A percentile compares a stretch with the other conserved stretches of the same genome.
Conservation (phyloP, 1,140 invertebrate species). For the Drosophila lacteicornis region DNA sequence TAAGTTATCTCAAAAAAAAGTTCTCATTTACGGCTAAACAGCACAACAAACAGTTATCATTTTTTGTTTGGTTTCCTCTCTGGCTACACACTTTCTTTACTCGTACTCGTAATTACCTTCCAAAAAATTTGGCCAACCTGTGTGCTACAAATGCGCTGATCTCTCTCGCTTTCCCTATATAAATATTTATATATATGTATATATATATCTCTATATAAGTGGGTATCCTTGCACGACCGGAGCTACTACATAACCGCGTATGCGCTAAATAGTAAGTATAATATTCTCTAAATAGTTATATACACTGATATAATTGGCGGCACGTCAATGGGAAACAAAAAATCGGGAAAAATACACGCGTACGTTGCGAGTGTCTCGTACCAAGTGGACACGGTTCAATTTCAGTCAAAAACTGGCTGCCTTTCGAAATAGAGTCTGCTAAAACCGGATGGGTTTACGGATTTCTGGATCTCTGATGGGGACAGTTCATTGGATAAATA, state of each 20-base stretch:
- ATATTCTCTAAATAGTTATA: conserved; percentile 50
- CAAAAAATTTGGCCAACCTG: conserved; percentile 71
- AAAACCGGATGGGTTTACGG: background rate
- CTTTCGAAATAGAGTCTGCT: conserved; percentile 7
- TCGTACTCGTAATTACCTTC: conserved; percentile 6
- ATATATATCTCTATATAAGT: conserved; percentile 30
- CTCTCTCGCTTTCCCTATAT: conserved; percentile 30
- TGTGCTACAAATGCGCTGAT: conserved; percentile 64
- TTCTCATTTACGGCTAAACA: conserved; percentile 62
- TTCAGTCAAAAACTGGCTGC: conserved; percentile 54
- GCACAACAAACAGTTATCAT: conserved; percentile 63
- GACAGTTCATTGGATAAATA: conserved; percentile 35
- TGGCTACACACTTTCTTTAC: conserved; percentile 14
- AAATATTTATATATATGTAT: conserved; percentile 36
- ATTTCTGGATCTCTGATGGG: background rate
- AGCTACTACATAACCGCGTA: conserved; percentile 43
- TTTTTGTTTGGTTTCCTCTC: background rate
- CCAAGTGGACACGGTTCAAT: conserved; percentile 19
- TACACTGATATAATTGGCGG: conserved; percentile 63
- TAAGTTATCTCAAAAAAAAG: conserved; percentile 61
- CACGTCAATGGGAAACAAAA: conserved; percentile 17
- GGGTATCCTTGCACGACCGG: conserved; percentile 34
- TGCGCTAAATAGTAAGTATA: conserved; percentile 37
- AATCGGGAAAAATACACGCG: conserved; percentile 10
- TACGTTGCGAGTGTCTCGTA: too few species aligned